Evolutionary conservation across 2,888 invertebrate genomes (phyloP), one percentile per base, ranked within the genome.

Genomic region (Arctia plantaginis): DNA sequence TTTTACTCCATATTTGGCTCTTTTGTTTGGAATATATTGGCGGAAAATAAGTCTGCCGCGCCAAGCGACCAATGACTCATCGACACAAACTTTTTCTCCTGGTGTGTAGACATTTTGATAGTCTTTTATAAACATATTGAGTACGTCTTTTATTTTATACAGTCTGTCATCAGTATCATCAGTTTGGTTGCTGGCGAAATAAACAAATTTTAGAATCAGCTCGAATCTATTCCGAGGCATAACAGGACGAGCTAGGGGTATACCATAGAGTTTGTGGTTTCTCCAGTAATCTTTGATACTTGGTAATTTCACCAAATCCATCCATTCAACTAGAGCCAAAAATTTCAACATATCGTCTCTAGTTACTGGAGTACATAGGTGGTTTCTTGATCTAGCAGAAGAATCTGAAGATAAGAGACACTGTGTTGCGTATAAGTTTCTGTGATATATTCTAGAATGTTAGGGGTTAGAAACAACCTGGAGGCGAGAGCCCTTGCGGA

Each of bases 261-360:
- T 47, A n/a, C 47, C 47, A 77, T 79, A 75, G 10, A 65, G 55
- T 66, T 66, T 72, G 44, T 69, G 41, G 8, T 20, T 33, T 23
- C 69, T 69, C 82, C 79, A 83, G 76, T 85, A 83, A 66, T 84
- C 77, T 75, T 76, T 75, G 68, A 82, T 76, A 27, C 69, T 41
- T 41, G 82, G 82, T 73, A 82, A 73, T 75, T 84, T 82, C 30
- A 84, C 79, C 78, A 82, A 84, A 73, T 78, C 82, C 83, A 83
- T 83, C 79, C 81, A 80, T 77, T 80, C 75, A 83, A 77, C 76
- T 77, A 77, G 70, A 30, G 71, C 73, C 35, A 74, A 68, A 67
- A 77, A 71, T 67, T 71, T 74, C 33, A 41, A 59, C 64, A 74
- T 73, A 66, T 76, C 77, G 55, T 78, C 74, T 15, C 47, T 66